Base-by-base conservation (phyloP, 2,113 vertebrate genomes). In the Coregonus clupeaformis region DNA sequence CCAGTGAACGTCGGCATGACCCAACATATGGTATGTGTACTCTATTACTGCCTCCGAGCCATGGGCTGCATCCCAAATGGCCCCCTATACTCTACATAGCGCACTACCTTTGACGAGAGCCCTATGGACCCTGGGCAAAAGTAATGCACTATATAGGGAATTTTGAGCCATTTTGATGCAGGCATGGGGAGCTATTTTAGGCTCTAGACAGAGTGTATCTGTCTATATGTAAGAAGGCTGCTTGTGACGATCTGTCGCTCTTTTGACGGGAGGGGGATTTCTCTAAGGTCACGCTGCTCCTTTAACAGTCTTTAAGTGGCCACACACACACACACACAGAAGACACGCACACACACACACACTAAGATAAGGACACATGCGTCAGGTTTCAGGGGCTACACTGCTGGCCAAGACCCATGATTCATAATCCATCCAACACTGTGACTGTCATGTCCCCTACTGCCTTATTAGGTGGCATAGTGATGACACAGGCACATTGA, bases 361-460 rank as follows among this genome's bases (percentile, higher is more conserved):
- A n/a, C 60, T 68, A 65, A 55, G 24, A 60, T 73, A 77, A 75
- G 68, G 71, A 63, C 79, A 29, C 80, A 22, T 3, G 71, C 68
- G 27, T 88, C 75, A 60, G 80, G 77, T 90, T 89, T 84, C 84
- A 72, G 12, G 76, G 75, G 80, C 73, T 73, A 76, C 80, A 77
- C 78, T 71, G 18, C 71, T 60, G 72, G 75, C 79, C 36, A 47
- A 60, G n/a, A 74, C 30, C 69, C 71, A 67, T 69, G 45, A 18
- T 71, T 73, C 69, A 25, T 2, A 55, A 45, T 55, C 36, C 67
- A 57, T 52, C 57, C 69, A 63, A 84, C 69, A 84, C 74, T 74
- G 77, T 70, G 70, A 84, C 36, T 0, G 84, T 74, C 18, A 62
- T 11, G 5, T 25, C 22, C 30, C 30, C 66, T 77, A 52, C 75